Conservation (phyloP, 2,113 vertebrate species). For the Prietella phreatophila region DNA sequence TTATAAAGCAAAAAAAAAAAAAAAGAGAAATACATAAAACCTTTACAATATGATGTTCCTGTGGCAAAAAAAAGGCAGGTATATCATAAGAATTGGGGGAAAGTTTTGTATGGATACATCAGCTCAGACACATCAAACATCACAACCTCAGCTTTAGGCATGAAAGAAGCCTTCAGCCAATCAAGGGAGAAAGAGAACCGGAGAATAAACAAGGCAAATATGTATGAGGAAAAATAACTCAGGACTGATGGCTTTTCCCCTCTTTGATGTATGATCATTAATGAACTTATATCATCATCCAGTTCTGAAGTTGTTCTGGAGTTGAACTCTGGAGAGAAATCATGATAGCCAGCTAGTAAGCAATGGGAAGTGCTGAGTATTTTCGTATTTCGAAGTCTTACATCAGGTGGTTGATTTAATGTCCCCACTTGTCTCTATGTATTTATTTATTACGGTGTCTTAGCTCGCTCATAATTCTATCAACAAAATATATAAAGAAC, state of each 20-base stretch:
- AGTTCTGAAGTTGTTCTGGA: background rate
- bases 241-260: background rate
- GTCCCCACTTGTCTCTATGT: background rate
- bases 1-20: background rate
- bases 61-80: no score
- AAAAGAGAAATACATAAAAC: background rate
- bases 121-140: background rate
- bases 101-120: background rate
- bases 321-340: background rate
- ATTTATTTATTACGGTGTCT: background rate
- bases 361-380: background rate
- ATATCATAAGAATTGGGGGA: background rate
- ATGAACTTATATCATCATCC: background rate
- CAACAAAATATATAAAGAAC: background rate
- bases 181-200: background rate
- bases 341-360: background rate
- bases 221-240: background rate
- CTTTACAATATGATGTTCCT: background rate
- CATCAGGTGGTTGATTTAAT: background rate
- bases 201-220: background rate
- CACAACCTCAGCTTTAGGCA: background rate
- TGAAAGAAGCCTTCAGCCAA: background rate
- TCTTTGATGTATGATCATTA: background rate
- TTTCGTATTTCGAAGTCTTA: background rate
- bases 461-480: background rate